Conservation (phyloP, 2,113 vertebrate genomes). For the Rhabdornis inornatus region DNA sequence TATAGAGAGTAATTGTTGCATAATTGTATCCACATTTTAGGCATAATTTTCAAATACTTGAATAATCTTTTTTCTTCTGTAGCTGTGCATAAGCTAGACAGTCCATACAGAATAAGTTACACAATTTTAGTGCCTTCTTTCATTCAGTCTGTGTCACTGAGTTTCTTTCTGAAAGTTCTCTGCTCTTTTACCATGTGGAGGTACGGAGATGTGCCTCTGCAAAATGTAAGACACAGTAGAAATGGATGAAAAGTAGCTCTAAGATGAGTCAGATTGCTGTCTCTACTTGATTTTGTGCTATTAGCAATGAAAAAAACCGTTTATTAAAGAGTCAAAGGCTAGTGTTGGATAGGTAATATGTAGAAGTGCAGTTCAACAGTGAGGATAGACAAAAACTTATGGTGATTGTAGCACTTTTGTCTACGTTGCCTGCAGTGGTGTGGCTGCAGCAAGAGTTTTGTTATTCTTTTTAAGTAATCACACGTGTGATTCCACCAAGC, state of each 20-base stretch:
- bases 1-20: not conserved
- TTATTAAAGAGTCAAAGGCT: not conserved
- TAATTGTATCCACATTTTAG: not conserved
- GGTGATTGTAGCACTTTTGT: not conserved
- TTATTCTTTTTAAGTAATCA: not conserved
- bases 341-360: not conserved
- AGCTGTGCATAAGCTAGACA: not conserved
- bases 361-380: not conserved
- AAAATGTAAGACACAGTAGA: not conserved
- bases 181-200: not conserved
- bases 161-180: not conserved
- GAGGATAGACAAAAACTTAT: not conserved
- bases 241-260: not conserved
- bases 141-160: not conserved
- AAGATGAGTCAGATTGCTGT: not conserved
- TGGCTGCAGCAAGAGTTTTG: fast-evolving
- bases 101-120: not conserved
- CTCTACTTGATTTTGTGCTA: not conserved
- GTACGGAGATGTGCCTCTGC: not conserved
- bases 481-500: not conserved
- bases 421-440: not conserved
- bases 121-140: not conserved
- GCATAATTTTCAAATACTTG: not conserved
- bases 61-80: not conserved
- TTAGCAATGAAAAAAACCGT: not conserved